Evolutionary conservation across 2,113 vertebrate genomes (phyloP).

Genomic region (Cardinalis cardinalis): DNA sequence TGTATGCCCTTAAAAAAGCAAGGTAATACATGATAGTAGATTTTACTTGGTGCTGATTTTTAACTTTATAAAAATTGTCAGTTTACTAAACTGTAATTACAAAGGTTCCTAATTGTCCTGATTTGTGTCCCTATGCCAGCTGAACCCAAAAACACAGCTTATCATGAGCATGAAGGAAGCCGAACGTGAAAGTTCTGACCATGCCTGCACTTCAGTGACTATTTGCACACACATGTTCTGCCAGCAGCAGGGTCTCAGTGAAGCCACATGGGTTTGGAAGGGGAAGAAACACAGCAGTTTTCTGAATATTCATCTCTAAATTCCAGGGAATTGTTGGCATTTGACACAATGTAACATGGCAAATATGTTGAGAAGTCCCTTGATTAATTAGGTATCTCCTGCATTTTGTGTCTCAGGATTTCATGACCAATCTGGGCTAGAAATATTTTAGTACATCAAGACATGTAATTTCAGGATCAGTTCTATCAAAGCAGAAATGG

Average conservation of each 20-base stretch:
- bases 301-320: neutral
- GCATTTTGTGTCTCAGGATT: neutral
- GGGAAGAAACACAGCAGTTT: neutral
- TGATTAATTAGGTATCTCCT: neutral
- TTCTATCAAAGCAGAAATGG: neutral
- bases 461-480: neutral
- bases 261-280: neutral
- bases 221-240: neutral
- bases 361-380: neutral
- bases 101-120: neutral
- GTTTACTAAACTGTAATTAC: neutral
- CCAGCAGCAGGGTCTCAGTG: neutral
- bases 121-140: neutral
- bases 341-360: neutral
- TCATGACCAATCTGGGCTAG: neutral
- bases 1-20: neutral
- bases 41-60: neutral
- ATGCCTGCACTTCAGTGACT: neutral
- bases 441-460: neutral
- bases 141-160: neutral
- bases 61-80: neutral
- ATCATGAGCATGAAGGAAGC: neutral
- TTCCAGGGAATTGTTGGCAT: neutral
- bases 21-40: neutral
- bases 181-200: neutral